phyloP scores from a whole-genome alignment of 2,888 invertebrate species.

The Oxycera nigricornis region DNA sequence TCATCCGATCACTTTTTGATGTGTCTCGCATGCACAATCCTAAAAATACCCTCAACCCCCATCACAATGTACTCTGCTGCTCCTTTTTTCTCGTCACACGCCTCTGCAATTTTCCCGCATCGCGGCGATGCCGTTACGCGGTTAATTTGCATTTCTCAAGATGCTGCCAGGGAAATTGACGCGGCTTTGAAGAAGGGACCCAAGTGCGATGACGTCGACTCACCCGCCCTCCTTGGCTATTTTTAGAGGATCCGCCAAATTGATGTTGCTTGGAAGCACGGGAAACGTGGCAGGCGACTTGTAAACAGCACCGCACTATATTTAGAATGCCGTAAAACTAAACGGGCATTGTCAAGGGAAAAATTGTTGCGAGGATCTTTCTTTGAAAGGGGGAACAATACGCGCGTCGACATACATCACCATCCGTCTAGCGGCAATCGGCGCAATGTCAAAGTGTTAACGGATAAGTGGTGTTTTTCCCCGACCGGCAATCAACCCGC shows the following conservation, averaged over 20 bases:
- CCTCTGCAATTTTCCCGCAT: slow-evolving; percentile 33
- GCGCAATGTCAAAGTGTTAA: slow-evolving; percentile 33
- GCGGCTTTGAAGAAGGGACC: not conserved
- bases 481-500: not conserved
- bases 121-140: slow-evolving; percentile 21
- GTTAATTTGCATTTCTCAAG: slow-evolving; percentile 34
- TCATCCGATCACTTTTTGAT: no score
- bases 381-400: not conserved
- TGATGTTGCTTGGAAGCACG: slow-evolving; percentile 15
- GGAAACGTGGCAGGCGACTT: slow-evolving; percentile 5
- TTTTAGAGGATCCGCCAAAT: slow-evolving; percentile 34
- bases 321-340: slow-evolving; percentile 13
- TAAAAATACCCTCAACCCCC: slow-evolving; percentile 14
- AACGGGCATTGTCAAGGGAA: slow-evolving; percentile 35
- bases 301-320: slow-evolving; percentile 30
- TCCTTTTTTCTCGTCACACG: slow-evolving; percentile 28
- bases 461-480: slow-evolving; percentile 1
- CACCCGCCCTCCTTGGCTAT: not conserved
- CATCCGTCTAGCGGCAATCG: not conserved
- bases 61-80: slow-evolving; percentile 17
- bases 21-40: no score
- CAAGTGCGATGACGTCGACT: not conserved
- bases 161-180: not conserved
- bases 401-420: not conserved
- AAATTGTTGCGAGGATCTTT: slow-evolving; percentile 24